Percentiles rank a stretch among this genome's conserved stretches.
phyloP scores from a whole-genome alignment of 1,140 invertebrate genomes.

The Brachionus koreanus region DNA sequence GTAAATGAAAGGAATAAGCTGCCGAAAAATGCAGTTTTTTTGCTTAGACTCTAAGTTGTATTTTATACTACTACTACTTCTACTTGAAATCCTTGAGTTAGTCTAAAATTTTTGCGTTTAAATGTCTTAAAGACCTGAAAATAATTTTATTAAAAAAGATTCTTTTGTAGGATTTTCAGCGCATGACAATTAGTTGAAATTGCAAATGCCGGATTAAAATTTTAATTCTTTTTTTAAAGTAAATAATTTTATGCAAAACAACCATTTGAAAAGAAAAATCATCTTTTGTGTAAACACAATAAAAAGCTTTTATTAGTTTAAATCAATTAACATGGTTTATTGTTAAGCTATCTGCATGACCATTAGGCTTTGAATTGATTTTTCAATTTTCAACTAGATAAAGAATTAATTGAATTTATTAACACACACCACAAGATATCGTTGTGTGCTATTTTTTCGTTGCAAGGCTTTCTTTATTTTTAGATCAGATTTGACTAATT shows the following conservation, averaged over 20 bases:
- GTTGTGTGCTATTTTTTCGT: neutral
- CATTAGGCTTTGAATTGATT: neutral
- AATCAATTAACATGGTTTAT: neutral
- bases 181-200: neutral
- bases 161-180: neutral
- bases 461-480: neutral
- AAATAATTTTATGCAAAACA: neutral
- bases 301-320: neutral
- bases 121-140: neutral
- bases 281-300: neutral
- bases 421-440: neutral
- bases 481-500: neutral
- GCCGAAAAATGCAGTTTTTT: no score
- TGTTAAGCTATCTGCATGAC: neutral
- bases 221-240: no score
- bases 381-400: neutral
- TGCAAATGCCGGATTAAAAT: no score
- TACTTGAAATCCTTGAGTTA: no score
- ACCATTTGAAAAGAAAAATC: neutral
- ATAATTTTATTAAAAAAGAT: neutral
- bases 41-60: no score
- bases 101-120: neutral
- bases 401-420: neutral
- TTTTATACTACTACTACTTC: no score
- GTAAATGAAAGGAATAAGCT: no score